phyloP scores from a whole-genome alignment of 2,113 vertebrate genomes.

The Syngnathus typhle region DNA sequence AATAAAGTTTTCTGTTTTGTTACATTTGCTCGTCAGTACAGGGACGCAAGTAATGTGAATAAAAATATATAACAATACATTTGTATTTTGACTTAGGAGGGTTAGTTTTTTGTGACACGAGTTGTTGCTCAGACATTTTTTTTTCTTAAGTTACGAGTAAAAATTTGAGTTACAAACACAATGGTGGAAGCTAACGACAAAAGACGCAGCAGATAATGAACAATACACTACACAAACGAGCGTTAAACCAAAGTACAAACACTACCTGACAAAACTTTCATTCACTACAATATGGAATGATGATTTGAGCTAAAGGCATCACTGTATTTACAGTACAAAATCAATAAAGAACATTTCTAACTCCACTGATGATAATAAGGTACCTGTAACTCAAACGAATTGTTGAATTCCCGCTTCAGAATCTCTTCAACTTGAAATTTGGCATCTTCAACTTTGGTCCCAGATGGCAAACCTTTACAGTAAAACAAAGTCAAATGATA shows the following conservation, averaged over 20 bases:
- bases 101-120: neutral
- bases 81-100: neutral
- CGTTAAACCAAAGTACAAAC: neutral
- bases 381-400: conserved; percentile 88
- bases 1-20: neutral
- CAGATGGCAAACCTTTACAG: conserved; percentile 76
- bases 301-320: too few species aligned
- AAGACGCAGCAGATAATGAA: neutral
- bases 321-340: neutral
- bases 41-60: too few species aligned
- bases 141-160: neutral
- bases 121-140: neutral
- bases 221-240: neutral
- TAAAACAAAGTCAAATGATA: conserved; percentile 2
- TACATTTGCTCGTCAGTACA: neutral
- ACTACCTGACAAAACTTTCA: neutral
- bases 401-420: conserved; percentile 81
- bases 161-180: neutral
- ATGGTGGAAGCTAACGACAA: neutral
- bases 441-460: conserved; percentile 78
- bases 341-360: neutral
- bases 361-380: neutral
- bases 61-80: neutral
- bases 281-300: too few species aligned
- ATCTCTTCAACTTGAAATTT: conserved; percentile 81